Base-by-base conservation (phyloP, 2,888 invertebrate genomes). In the Lasioglossum figueresi region DNA sequence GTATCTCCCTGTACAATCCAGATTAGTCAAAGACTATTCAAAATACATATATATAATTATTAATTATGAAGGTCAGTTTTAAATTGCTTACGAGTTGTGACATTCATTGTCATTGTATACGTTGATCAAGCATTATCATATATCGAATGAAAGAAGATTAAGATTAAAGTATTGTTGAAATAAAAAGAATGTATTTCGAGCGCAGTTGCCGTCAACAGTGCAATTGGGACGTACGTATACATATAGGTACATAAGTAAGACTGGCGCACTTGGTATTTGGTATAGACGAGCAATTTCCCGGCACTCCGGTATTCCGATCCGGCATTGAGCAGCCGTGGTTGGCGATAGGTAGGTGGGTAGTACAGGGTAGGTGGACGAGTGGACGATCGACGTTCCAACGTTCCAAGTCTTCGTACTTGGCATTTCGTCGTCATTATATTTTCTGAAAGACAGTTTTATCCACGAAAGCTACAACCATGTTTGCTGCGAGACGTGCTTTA, bases 401-500 rank as follows among this genome's bases (percentile, higher is more conserved):
- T 43, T 43, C 43, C 43, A 43, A 43, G 0, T 10, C 12, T 4
- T 56, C 12, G 19, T 10, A 37, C 14, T 70, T 52, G 23, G 27
- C 14, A 23, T 34, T 31, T 34, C 48, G 66, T 23, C 23, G 23
- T 2, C 27, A 23, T 31, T 8, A 71, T 4, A 71, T 19, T 85
- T 76, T 27, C 14, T 68, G 72, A 40, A n/a, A 14, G n/a, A 43
- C 72, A 56, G 19, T n/a, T 68, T 70, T 27, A 59, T 71, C 70
- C 8, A 4, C 68, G 66, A 63, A 37, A 59, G 5, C 74, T 59
- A 40, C 31, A 70, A 92, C 34, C 37, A 93, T 93, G 93, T 92
- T 93, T 66, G 89, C 89, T 31, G 82, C 83, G 34, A 91, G 89
- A 84, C 89, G 91, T 74, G 80, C 82, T 72, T 73, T 93, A 19